These are phyloP conservation scores for Endotricha flammealis DNA, from an alignment of 2,888 invertebrate genomes.

Conservation along the genomic window DNA sequence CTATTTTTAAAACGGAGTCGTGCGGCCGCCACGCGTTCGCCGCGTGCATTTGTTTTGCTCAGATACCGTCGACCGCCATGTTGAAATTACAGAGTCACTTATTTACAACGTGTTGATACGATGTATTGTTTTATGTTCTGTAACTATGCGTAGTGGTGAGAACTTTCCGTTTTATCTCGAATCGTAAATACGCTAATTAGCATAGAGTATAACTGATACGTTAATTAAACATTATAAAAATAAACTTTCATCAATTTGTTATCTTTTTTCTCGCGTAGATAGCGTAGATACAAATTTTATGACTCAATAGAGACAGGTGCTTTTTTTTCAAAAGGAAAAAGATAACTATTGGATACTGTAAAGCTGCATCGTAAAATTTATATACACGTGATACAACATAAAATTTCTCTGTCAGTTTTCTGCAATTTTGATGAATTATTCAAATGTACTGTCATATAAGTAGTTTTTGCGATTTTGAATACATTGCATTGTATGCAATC, in stretches of 20 bases:
- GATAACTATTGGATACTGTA: too few species aligned
- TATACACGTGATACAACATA: too few species aligned
- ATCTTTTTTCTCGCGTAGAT: constrained; percentile 8
- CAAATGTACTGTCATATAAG: too few species aligned
- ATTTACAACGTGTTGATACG: constrained; percentile 49
- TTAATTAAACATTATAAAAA: constrained; percentile 28
- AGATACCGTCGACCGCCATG: constrained; percentile 38
- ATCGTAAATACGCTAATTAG: constrained; percentile 50
- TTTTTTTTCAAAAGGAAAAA: too few species aligned
- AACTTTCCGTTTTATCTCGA: constrained; percentile 33
- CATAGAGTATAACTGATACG: constrained; percentile 33
- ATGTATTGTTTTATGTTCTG: constrained; percentile 46
- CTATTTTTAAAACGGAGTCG: constrained; percentile 59
- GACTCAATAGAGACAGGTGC: too few species aligned
- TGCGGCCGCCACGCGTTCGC: constrained; percentile 53
- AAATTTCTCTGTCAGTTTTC: too few species aligned
- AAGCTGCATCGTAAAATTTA: too few species aligned
- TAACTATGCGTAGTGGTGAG: constrained; percentile 40
- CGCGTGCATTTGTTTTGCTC: constrained; percentile 73
- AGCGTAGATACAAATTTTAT: too few species aligned
- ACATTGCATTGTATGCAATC: background rate
- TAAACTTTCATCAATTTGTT: constrained; percentile 5
- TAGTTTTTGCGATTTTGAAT: background rate
- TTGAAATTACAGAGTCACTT: constrained; percentile 42
- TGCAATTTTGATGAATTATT: background rate